Base-by-base conservation (phyloP, 1,140 invertebrate genomes). In the Anagrus nilaparvatae region DNA sequence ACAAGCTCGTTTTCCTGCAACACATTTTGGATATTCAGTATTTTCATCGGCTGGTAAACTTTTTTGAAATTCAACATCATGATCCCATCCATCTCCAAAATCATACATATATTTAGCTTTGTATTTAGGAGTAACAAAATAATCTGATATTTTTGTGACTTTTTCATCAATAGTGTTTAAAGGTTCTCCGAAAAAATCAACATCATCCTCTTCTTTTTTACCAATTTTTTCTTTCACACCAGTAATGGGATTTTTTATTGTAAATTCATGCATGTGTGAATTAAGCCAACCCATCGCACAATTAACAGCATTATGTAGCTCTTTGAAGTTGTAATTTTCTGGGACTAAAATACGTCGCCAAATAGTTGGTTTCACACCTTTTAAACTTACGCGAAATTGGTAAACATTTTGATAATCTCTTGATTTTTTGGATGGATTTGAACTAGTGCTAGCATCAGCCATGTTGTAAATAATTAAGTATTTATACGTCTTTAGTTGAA, bases 1-100 rank as follows among this genome's bases (percentile, higher is more conserved):
- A 40, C 37, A 40, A 2, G 37, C 37, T 21, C 37, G 12, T 40
- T 29, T 40, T 8, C 37, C 37, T 19, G 25, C 27, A n/a, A 40
- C 9, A 5, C 37, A 40, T 2, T 12, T 7, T 1, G 37, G 37
- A 31, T 40, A 40, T 8, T 13, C 12, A 14, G 18, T 12, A 14
- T 25, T 18, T 12, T 17, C 17, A 13, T 8, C 1, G 8, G 27
- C 27, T 12, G 17, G 37, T 3, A 29, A n/a, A 3, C 29, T 40
- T 20, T 18, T 40, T 19, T 30, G 14, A 5, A 40, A 19, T 8
- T 20, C 9, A 6, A 40, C 18, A 1, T 40, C 37, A 8, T 40
- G 37, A 5, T 17, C 18, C 37, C 37, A 40, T n/a, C 12, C 10
- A 8, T 40, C 37, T 8, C 37, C 37, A 28, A 40, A 40, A 30